Evolutionary conservation across 2,113 vertebrate species (phyloP), one percentile per base, ranked within the genome.

Genomic region (Martes martes): DNA sequence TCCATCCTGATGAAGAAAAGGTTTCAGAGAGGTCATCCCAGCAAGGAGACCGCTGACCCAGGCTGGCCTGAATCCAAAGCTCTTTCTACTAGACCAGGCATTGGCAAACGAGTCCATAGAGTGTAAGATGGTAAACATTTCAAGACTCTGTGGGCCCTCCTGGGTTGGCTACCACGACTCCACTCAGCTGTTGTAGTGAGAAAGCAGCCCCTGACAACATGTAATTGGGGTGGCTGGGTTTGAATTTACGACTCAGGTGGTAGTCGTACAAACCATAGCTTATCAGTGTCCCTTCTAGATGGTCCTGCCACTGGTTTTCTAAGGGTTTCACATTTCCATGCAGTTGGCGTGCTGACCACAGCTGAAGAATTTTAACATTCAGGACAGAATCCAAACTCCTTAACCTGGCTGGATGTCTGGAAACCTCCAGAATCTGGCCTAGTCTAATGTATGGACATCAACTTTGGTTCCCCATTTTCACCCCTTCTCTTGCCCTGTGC

Each of bases 51-150:
- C 65, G 57, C 91, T 78, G 61, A 86, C 57, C 59, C 55, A 42
- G 19, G 31, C 16, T 63, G 91, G 69, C 55, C 55, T 83, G 55
- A 79, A 94, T 78, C 87, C 90, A 83, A 28, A 69, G 18, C 39
- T 85, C 73, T 67, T 96, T 47, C 92, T 89, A 6, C 31, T 21
- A 74, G 78, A 94, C 47, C 59, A 57, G 61, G 71, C 1, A 2
- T 7, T 16, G 3, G 93, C 94, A 24, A 79, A 67, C 4, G n/a
- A 65, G 59, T 93, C 31, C 28, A 14, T 11, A 36, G 59, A 78
- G 80, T 74, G 69, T 81, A 94, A 92, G 82, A 52, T 80, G 92
- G 57, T 65, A 95, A 69, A 65, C 80, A 76, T 71, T 94, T 63
- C 55, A 45, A 50, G 91, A 55, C 39, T 83, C 57, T 63, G 1